These are phyloP conservation scores for Microtus pennsylvanicus DNA, from an alignment of 2,113 vertebrate species.

Conservation along the genomic window DNA sequence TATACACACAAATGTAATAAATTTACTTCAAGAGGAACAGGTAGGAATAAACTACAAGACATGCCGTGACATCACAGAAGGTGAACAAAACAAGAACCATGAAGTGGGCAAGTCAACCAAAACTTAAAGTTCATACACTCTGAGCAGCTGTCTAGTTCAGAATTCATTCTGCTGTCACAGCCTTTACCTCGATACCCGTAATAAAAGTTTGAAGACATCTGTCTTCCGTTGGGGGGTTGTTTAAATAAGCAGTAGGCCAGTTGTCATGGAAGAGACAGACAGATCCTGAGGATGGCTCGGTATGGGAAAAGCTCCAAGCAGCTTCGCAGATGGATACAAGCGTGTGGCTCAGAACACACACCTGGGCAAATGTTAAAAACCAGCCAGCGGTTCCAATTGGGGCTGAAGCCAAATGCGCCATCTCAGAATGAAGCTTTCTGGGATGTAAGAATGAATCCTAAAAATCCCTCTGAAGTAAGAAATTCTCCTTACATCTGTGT, in stretches of 20 bases:
- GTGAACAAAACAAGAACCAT: not conserved
- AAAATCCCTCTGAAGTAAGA: not conserved
- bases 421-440: not conserved
- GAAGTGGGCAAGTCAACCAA: not conserved
- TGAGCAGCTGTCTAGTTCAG: not conserved
- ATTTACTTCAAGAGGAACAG: not conserved
- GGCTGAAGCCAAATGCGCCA: not conserved
- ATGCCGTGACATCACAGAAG: not conserved
- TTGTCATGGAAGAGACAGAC: not conserved
- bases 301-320: not conserved
- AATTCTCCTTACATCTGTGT: not conserved
- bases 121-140: not conserved
- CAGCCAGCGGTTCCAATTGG: too few relatives aligned
- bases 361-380: not conserved
- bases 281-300: not conserved
- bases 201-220: not conserved
- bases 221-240: not conserved
- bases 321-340: rapidly evolving
- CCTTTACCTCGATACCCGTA: not conserved
- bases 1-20: too few relatives aligned
- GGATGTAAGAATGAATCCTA: not conserved
- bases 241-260: not conserved
- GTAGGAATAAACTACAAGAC: not conserved
- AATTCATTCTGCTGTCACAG: not conserved
- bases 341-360: not conserved